Evolutionary conservation across 1,140 invertebrate genomes (phyloP).

Genomic region (Physella acuta): DNA sequence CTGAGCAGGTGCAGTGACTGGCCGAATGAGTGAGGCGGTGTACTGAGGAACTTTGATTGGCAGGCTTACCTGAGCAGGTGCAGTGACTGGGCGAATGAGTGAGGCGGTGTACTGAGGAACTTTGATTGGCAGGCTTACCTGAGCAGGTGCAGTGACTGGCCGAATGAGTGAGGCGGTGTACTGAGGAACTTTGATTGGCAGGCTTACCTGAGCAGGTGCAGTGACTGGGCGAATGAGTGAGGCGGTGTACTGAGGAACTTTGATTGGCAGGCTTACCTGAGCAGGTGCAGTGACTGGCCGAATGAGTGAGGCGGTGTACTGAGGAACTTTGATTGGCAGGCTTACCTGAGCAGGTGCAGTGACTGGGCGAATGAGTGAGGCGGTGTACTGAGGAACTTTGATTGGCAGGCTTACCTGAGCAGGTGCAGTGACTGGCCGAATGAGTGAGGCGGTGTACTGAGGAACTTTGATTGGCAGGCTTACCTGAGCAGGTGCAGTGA

Average conservation of each 20-base stretch:
- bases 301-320: slow-evolving; percentile 16
- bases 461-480: slow-evolving; percentile 26
- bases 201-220: too few relatives aligned
- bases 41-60: slow-evolving; percentile 25
- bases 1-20: too few relatives aligned
- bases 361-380: neutral
- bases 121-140: too few relatives aligned
- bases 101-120: slow-evolving; percentile 24
- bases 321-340: slow-evolving; percentile 25
- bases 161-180: slow-evolving; percentile 14
- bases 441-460: slow-evolving; percentile 17
- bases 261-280: too few relatives aligned
- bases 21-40: slow-evolving; percentile 8
- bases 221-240: neutral
- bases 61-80: too few relatives aligned
- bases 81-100: neutral
- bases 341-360: too few relatives aligned
- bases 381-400: slow-evolving; percentile 25
- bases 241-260: slow-evolving; percentile 24
- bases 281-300: neutral
- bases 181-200: slow-evolving; percentile 24
- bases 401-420: too few relatives aligned
- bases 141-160: too few relatives aligned
- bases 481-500: too few relatives aligned
- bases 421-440: neutral